phyloP scores from a whole-genome alignment of 2,888 invertebrate genomes.

The Patella depressa region DNA sequence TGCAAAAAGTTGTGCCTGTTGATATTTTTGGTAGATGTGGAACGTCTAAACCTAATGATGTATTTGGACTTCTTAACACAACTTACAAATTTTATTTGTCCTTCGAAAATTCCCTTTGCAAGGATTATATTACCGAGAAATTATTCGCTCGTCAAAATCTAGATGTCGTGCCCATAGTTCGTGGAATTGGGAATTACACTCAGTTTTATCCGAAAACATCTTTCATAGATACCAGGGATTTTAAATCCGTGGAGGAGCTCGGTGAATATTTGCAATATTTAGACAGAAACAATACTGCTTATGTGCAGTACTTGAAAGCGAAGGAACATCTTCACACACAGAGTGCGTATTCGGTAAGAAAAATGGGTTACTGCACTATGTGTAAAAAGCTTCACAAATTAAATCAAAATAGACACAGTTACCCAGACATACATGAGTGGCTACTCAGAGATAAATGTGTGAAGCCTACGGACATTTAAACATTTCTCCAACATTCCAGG shows the following conservation, averaged over 20 bases:
- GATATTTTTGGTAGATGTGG: constrained; percentile 45
- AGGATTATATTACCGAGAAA: constrained; percentile 65
- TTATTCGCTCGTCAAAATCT: constrained; percentile 48
- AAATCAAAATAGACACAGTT: constrained; percentile 24
- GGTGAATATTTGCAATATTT: constrained; percentile 21
- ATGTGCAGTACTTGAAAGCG: constrained; percentile 25
- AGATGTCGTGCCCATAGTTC: constrained; percentile 59
- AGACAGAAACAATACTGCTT: constrained; percentile 24
- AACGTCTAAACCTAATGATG: not conserved
- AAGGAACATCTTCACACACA: constrained; percentile 24
- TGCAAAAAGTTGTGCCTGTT: constrained; percentile 38
- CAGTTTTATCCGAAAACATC: constrained; percentile 57
- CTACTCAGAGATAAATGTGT: too few species aligned
- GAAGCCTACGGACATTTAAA: too few species aligned
- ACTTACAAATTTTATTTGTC: constrained; percentile 60
- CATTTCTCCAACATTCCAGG: too few species aligned
- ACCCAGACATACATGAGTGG: constrained; percentile 20
- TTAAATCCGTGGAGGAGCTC: constrained; percentile 44
- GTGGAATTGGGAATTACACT: constrained; percentile 60
- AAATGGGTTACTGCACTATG: constrained; percentile 25
- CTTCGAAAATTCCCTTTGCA: constrained; percentile 63
- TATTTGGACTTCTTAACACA: constrained; percentile 22
- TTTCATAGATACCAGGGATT: constrained; percentile 63
- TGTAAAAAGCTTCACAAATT: constrained; percentile 35
- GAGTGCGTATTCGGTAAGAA: not conserved